Conservation (phyloP, 2,888 invertebrate species). For the Cremastinae sp. region DNA sequence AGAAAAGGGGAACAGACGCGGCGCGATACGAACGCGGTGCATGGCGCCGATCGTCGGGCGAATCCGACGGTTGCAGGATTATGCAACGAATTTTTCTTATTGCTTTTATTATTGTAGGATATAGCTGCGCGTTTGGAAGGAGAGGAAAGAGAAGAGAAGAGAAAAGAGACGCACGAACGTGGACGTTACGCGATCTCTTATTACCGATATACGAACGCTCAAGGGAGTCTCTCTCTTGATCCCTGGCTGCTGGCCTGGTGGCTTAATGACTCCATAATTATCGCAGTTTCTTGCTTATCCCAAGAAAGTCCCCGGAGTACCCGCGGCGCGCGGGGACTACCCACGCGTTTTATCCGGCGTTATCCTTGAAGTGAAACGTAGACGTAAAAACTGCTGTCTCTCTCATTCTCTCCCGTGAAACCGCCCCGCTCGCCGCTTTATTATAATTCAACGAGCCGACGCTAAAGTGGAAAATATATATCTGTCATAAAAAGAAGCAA, state of each 20-base stretch:
- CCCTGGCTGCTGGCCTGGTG: constrained; percentile 36
- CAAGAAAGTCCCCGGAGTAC: constrained; percentile 21
- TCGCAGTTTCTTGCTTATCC: constrained; percentile 58
- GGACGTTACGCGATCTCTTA: constrained; percentile 43
- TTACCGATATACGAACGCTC: constrained; percentile 25
- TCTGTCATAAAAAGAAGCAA: constrained; percentile 4
- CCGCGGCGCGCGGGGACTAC: constrained; percentile 37
- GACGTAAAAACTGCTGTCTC: constrained; percentile 13
- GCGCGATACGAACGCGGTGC: constrained; percentile 25
- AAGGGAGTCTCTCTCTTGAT: constrained; percentile 1
- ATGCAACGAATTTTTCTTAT: constrained; percentile 26
- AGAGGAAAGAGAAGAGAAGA: not conserved
- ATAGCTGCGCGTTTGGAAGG: not conserved
- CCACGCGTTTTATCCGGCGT: constrained; percentile 35
- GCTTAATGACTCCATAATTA: constrained; percentile 64
- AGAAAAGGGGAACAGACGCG: not conserved
- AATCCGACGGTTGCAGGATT: constrained; percentile 25
- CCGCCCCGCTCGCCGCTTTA: constrained; percentile 1
- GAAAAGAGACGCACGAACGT: not conserved
- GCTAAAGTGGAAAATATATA: constrained; percentile 13
- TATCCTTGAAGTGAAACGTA: constrained; percentile 33
- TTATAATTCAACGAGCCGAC: constrained; percentile 7
- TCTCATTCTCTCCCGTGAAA: constrained; percentile 6
- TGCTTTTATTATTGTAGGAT: constrained; percentile 9
- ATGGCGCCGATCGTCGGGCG: constrained; percentile 50